A percentile compares a stretch with the other conserved stretches of the same genome.
Evolutionary conservation across 2,113 vertebrate species (phyloP).

Genomic region (Corythoichthys haematopterus): DNA sequence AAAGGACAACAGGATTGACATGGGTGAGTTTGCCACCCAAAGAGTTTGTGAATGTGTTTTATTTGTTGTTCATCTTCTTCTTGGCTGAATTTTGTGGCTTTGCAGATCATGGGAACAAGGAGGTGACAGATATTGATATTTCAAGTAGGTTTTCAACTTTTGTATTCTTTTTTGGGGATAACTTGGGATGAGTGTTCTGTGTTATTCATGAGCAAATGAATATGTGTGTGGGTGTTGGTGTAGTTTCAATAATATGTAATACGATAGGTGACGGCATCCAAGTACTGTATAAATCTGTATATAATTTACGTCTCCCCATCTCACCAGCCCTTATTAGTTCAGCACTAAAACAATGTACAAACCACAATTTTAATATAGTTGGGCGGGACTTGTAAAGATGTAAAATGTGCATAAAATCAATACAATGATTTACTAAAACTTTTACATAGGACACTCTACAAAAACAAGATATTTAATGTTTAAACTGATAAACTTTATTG

Average conservation of each 20-base stretch:
- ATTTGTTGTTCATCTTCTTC: not conserved
- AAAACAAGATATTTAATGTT: no score
- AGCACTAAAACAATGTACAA: no score
- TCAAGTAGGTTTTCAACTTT: constrained; percentile 13
- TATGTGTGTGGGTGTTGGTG: not conserved
- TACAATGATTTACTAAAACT: no score
- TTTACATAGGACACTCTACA: no score
- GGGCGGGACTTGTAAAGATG: no score
- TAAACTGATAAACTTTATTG: no score
- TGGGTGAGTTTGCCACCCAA: constrained; percentile 9
- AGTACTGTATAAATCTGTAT: no score
- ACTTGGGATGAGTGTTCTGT: not conserved
- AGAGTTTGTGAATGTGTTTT: constrained; percentile 6
- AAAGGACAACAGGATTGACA: constrained; percentile 7
- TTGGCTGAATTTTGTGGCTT: not conserved
- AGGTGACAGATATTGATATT: constrained; percentile 1
- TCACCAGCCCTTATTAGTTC: no score
- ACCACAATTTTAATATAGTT: no score
- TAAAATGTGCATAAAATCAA: no score
- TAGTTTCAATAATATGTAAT: not conserved
- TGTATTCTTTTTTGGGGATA: not conserved
- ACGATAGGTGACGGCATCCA: no score
- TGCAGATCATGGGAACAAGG: constrained; percentile 14
- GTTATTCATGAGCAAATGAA: not conserved
- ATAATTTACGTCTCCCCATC: no score